phyloP scores from a whole-genome alignment of 2,797 vertebrate species.

The Lacerta viridis region DNA sequence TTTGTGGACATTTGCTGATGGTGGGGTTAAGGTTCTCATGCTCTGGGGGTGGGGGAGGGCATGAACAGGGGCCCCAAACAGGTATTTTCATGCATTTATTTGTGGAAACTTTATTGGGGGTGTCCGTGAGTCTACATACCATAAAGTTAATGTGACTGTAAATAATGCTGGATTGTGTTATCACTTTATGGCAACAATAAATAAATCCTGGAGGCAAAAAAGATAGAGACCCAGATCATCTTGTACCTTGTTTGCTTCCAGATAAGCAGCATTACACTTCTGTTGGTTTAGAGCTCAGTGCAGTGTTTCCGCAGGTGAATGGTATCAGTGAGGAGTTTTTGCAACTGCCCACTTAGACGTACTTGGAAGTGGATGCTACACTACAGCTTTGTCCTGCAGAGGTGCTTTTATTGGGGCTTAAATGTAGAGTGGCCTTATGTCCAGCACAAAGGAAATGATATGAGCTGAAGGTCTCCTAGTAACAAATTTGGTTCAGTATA shows the following conservation, averaged over 20 bases:
- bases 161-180: conserved; percentile 9
- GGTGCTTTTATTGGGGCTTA: neutral
- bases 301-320: conserved; percentile 1
- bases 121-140: neutral
- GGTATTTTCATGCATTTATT: conserved; percentile 44
- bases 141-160: conserved; percentile 30
- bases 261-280: neutral
- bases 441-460: neutral
- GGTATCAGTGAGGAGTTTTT: neutral
- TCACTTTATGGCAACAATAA: conserved; percentile 34
- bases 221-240: neutral
- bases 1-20: neutral
- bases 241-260: neutral
- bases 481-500: neutral
- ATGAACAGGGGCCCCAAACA: conserved; percentile 5
- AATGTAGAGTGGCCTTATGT: neutral
- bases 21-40: conserved; percentile 16
- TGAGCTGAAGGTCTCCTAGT: neutral
- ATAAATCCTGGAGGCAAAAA: conserved; percentile 22
- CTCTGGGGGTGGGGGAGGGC: conserved; percentile 18
- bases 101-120: conserved; percentile 53
- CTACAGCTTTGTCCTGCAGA: neutral
- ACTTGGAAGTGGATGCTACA: neutral
- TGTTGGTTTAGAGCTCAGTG: neutral
- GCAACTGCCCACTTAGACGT: neutral